Conservation (phyloP, 2,797 vertebrate genomes). For the Caiman crocodilus region DNA sequence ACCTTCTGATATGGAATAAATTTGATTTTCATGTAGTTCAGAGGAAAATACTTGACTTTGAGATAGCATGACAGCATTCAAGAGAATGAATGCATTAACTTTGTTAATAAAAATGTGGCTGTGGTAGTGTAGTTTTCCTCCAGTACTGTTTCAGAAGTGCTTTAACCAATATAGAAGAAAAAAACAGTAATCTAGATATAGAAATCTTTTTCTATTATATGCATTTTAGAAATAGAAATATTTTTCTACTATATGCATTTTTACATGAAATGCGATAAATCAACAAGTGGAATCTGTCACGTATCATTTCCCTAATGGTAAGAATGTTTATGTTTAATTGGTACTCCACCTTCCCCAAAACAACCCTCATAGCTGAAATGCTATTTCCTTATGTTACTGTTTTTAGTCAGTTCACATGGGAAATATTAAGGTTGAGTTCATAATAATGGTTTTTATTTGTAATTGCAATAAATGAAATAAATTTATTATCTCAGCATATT, state of each 20-base stretch:
- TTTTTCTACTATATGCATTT: constrained; percentile 57
- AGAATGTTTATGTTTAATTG: constrained; percentile 44
- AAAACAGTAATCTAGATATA: constrained; percentile 50
- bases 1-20: not conserved
- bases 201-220: constrained; percentile 56
- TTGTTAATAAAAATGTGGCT: constrained; percentile 41
- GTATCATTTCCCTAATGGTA: constrained; percentile 35
- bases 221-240: constrained; percentile 25
- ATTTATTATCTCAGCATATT: not conserved
- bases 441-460: constrained; percentile 12
- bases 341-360: not conserved
- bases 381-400: constrained; percentile 32
- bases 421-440: constrained; percentile 26
- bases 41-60: constrained; percentile 13
- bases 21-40: constrained; percentile 3
- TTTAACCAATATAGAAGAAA: constrained; percentile 48
- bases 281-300: constrained; percentile 55
- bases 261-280: constrained; percentile 70
- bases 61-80: constrained; percentile 11
- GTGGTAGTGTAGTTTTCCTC: constrained; percentile 49
- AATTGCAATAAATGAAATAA: constrained; percentile 45
- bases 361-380: constrained; percentile 22
- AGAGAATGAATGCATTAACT: constrained; percentile 45
- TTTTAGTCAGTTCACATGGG: constrained; percentile 32
- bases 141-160: constrained; percentile 56